A percentile compares a stretch with the other conserved stretches of the same genome.
Conservation (phyloP, 1,140 invertebrate genomes). For the Aethina tumida region DNA sequence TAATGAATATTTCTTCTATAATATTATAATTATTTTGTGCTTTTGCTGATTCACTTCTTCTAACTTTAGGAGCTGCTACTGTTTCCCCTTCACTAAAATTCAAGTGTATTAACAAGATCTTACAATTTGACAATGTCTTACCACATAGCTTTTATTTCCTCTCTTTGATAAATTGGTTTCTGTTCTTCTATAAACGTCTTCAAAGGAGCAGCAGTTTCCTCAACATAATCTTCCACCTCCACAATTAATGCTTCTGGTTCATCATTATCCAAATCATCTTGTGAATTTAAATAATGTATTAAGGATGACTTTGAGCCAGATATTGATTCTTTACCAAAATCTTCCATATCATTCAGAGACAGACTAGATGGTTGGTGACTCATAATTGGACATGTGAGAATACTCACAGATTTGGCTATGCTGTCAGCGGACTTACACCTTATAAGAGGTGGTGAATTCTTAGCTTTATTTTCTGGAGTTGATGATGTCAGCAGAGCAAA, state of each 20-base stretch:
- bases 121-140: slow-evolving; percentile 28
- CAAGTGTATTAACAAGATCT: slow-evolving; percentile 12
- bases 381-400: slow-evolving; percentile 28
- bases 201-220: slow-evolving; percentile 54
- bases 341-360: slow-evolving; percentile 59
- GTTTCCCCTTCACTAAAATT: slow-evolving; percentile 26
- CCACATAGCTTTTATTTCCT: slow-evolving; percentile 35
- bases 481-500: slow-evolving; percentile 60
- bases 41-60: slow-evolving; percentile 31
- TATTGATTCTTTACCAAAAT: slow-evolving; percentile 41
- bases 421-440: slow-evolving; percentile 65
- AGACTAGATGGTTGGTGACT: slow-evolving; percentile 58
- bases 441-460: slow-evolving; percentile 32
- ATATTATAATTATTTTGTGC: slow-evolving; percentile 39
- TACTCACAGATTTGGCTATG: slow-evolving; percentile 36
- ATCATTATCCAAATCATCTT: slow-evolving; percentile 30
- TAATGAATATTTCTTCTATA: slow-evolving; percentile 41
- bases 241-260: slow-evolving; percentile 54
- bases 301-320: slow-evolving; percentile 29
- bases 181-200: slow-evolving; percentile 49
- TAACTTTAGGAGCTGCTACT: slow-evolving; percentile 26
- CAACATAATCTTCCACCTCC: slow-evolving; percentile 57
- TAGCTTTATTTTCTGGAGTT: slow-evolving; percentile 27
- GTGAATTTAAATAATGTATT: slow-evolving; percentile 20
- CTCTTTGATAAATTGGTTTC: slow-evolving; percentile 50